These are phyloP conservation scores for Synergus itoensis DNA, from an alignment of 2,888 invertebrate genomes.

Conservation along the genomic window DNA sequence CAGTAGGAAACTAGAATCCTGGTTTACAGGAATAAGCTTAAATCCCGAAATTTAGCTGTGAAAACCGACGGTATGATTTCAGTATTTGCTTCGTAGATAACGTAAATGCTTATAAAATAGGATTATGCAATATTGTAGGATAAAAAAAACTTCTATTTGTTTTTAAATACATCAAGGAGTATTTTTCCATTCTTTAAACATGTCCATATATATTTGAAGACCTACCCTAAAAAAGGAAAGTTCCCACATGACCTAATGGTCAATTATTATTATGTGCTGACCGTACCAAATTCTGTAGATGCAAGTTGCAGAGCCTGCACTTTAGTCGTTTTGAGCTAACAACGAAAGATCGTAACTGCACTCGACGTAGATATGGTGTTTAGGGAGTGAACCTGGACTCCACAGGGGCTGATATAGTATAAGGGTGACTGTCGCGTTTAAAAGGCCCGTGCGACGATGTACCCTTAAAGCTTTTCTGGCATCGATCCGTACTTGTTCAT, in stretches of 20 bases:
- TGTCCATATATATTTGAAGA: neutral
- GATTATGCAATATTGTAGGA: neutral
- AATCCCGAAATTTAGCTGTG: neutral
- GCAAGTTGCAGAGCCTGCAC: neutral
- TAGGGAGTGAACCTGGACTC: slow-evolving; percentile 15
- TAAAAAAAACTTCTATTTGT: neutral
- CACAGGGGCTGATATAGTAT: neutral
- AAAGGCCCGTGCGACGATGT: slow-evolving; percentile 39
- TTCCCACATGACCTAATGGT: neutral
- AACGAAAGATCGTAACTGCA: slow-evolving; percentile 19
- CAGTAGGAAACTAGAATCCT: slow-evolving; percentile 33
- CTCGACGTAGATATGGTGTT: slow-evolving; percentile 30
- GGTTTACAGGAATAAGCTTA: slow-evolving; percentile 12
- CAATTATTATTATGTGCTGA: neutral
- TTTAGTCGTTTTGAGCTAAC: neutral
- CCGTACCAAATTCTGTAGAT: neutral
- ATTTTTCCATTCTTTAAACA: too few relatives aligned
- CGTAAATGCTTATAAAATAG: neutral
- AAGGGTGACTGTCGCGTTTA: slow-evolving; percentile 40
- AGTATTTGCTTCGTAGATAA: neutral
- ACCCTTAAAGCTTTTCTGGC: slow-evolving; percentile 37
- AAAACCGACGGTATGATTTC: slow-evolving; percentile 5
- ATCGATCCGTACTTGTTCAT: slow-evolving; percentile 28
- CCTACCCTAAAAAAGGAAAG: neutral
- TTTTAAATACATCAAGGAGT: neutral